Conservation (phyloP, 2,888 invertebrate species). For the Alentia gelatinosa region DNA sequence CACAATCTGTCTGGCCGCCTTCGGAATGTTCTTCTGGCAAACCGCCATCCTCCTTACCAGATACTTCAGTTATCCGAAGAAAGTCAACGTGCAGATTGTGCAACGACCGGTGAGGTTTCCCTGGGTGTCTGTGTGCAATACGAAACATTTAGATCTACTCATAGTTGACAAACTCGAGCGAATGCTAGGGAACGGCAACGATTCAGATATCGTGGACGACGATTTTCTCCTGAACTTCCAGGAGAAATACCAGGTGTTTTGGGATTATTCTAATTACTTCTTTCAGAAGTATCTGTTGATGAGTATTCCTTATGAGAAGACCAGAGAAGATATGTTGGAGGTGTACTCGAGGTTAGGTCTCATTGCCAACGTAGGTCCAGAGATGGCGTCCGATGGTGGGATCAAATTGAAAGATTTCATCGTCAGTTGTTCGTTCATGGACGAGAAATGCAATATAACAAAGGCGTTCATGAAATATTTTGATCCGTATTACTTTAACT, state of each 20-base stretch:
- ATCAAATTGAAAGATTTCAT: conserved; percentile 65
- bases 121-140: conserved; percentile 66
- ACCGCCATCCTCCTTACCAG: conserved; percentile 62
- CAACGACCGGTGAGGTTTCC: conserved; percentile 66
- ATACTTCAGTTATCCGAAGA: conserved; percentile 66
- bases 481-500: conserved; percentile 68
- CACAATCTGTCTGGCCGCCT: conserved; percentile 65
- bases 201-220: neutral
- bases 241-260: conserved; percentile 47
- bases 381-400: conserved; percentile 62
- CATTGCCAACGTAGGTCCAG: conserved; percentile 64
- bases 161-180: conserved; percentile 60
- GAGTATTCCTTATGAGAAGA: conserved; percentile 27
- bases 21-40: conserved; percentile 67
- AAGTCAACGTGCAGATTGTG: conserved; percentile 66
- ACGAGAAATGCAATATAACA: conserved; percentile 63
- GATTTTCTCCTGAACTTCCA: conserved; percentile 29
- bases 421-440: conserved; percentile 66
- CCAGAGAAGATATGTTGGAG: conserved; percentile 59
- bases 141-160: conserved; percentile 63
- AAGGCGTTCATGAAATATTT: conserved; percentile 62
- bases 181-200: conserved; percentile 27
- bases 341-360: conserved; percentile 65
- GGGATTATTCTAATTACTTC: conserved; percentile 49
- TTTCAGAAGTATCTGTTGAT: conserved; percentile 55